These are phyloP conservation scores for Mechanitis mazaeus DNA, from an alignment of 2,888 invertebrate species.

Conservation along the genomic window DNA sequence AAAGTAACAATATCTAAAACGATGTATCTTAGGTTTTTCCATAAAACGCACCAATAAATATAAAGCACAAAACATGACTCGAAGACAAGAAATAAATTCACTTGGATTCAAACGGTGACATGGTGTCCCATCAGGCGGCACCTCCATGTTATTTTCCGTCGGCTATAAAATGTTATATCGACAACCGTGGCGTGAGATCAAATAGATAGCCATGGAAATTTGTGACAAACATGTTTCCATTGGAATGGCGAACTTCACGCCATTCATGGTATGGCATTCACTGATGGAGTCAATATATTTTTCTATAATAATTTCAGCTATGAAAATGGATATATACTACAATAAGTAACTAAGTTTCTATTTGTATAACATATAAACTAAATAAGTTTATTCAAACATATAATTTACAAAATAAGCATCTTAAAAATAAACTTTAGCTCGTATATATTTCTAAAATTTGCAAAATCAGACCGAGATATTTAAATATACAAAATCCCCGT, in stretches of 20 bases:
- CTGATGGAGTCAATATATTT: too few relatives aligned
- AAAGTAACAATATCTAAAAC: too few relatives aligned
- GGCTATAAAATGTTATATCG: slow-evolving; percentile 27
- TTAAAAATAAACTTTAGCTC: too few relatives aligned
- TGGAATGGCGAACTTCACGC: slow-evolving; percentile 34
- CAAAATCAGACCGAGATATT: slow-evolving; percentile 11
- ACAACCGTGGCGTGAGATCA: slow-evolving; percentile 31
- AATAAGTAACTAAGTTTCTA: too few relatives aligned
- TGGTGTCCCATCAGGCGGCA: slow-evolving; percentile 25
- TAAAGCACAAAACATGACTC: neutral
- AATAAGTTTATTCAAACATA: too few relatives aligned
- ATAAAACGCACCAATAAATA: slow-evolving; percentile 1
- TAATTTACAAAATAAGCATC: too few relatives aligned
- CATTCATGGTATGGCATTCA: slow-evolving; percentile 23
- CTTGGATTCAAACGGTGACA: slow-evolving; percentile 24
- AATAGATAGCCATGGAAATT: slow-evolving; percentile 34
- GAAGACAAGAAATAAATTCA: slow-evolving; percentile 17
- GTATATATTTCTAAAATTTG: neutral
- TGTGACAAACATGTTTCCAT: slow-evolving; percentile 34
- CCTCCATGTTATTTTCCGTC: slow-evolving; percentile 26
- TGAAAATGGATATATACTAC: too few relatives aligned
- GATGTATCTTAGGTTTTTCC: neutral
- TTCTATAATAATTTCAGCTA: too few relatives aligned
- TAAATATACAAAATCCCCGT: slow-evolving; percentile 16
- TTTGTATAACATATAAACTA: too few relatives aligned